Evolutionary conservation across 2,113 vertebrate species (phyloP), one percentile per base, ranked within the genome.

Genomic region (Eulemur macaco): DNA sequence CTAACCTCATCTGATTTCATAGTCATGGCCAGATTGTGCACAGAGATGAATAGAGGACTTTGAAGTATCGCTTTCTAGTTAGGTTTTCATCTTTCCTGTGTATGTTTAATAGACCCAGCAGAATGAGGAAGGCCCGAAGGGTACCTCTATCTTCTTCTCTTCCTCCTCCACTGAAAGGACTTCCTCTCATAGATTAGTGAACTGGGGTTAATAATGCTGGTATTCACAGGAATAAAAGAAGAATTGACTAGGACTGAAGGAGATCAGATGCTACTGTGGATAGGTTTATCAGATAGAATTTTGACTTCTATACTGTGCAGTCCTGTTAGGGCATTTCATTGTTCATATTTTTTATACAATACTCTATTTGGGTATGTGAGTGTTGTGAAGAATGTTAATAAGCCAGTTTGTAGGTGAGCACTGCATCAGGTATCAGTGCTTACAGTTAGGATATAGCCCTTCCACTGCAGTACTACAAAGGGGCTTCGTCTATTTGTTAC

Each of bases 81-180:
- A 96, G 95, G 96, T 97, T 93, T 96, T 94, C 94, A 95, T 98
- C 95, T 98, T 98, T 98, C 89, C 91, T 97, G 74, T 96, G 85
- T 95, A 34, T 94, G 56, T 97, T 89, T 97, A 96, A 74, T 84
- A 96, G 69, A 93, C 37, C 74, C 42, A 50, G 64, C 96, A 96
- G 86, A 91, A 52, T 54, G 74, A 47, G 73, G 73, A 86, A 76
- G 20, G 29, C 85, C 63, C 88, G n/a, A 54, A 77, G 64, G 25
- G 29, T 60, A 50, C 47, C 85, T 87, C 63, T 91, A 12, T 76
- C 66, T n/a, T 86, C 11, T 63, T 64, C 63, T 42, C 56, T 85
- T 89, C 64, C 58, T 93, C 42, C 37, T 88, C 39, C 71, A 68
- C 20, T 80, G 58, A 95, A 86, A 87, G 77, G 39, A 45, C 82